Evolutionary conservation across 2,797 vertebrate species (phyloP), one percentile per base, ranked within the genome.

Genomic region (Hylomyscus alleni): DNA sequence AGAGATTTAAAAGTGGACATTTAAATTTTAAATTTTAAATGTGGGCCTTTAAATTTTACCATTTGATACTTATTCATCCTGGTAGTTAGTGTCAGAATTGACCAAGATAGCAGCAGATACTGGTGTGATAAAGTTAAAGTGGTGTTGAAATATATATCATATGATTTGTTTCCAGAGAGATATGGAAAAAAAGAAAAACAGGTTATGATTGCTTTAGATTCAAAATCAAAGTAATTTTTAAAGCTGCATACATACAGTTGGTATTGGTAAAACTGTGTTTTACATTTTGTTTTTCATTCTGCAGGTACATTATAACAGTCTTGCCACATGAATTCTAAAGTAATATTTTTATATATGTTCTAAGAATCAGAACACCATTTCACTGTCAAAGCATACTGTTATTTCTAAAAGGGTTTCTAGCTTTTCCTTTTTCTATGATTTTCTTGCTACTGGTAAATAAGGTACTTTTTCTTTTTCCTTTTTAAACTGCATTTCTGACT

Each of bases 371-470:
- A 91, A 69, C 1, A 34, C 1, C 83, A 78, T 19, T 72, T 50
- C 9, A 73, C 9, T 88, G 31, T 37, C 62, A 91, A 67, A 89
- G n/a, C 3, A 77, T 1, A 14, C 24, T 73, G n/a, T 8, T 80
- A 67, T 89, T 90, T 94, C 89, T 91, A 60, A 73, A 73, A 90
- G 58, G 26, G 60, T 22, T 19, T 90, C 1, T 11, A 44, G 44
- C 83, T 0, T 81, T 96, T 94, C 54, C 19, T 58, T 90, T 56
- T 94, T 94, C 37, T 26, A 2, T 76, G 19, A 31, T 94, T 94
- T 95, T 26, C 77, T 93, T 84, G 6, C 14, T 60, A 89, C 20
- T 40, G 26, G 58, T 77, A 88, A 89, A 86, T 83, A 31, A 58
- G 5, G 31, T 76, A 26, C 11, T 20, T 85, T 72, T 14, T 85